phyloP scores from a whole-genome alignment of 2,797 vertebrate species.

The Poecilia wingei region DNA sequence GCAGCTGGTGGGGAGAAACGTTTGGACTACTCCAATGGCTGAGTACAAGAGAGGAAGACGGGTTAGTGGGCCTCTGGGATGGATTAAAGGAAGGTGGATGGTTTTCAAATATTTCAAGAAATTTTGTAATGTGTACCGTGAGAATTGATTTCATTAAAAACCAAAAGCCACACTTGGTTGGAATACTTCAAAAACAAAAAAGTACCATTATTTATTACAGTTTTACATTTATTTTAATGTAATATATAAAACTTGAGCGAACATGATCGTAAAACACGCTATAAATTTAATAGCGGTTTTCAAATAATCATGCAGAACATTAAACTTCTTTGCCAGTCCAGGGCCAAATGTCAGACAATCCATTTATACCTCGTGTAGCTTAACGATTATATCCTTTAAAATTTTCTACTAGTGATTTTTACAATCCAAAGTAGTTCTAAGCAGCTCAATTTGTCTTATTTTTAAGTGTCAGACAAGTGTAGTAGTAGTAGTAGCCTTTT shows the following conservation, averaged over 20 bases:
- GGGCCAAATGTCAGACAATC: neutral
- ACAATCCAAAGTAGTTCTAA: neutral
- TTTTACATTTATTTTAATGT: neutral
- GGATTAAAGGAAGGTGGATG: neutral
- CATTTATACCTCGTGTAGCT: neutral
- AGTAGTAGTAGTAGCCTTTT: too few relatives aligned
- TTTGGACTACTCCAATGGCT: neutral
- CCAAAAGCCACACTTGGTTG: neutral
- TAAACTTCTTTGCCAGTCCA: neutral
- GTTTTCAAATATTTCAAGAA: neutral
- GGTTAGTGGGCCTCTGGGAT: slow-evolving; percentile 11
- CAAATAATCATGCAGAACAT: neutral
- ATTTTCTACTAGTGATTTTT: neutral
- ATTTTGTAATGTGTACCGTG: neutral
- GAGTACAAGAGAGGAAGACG: slow-evolving; percentile 3
- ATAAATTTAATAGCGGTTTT: neutral
- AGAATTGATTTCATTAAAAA: neutral
- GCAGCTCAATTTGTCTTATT: neutral
- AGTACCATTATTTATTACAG: neutral
- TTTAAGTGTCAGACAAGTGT: neutral
- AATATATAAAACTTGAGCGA: neutral
- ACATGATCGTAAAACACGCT: neutral
- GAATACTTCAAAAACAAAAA: neutral
- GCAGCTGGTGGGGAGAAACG: neutral
- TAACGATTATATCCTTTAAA: neutral